Conservation (phyloP, 2,888 invertebrate genomes). For the Netelia inedita region DNA sequence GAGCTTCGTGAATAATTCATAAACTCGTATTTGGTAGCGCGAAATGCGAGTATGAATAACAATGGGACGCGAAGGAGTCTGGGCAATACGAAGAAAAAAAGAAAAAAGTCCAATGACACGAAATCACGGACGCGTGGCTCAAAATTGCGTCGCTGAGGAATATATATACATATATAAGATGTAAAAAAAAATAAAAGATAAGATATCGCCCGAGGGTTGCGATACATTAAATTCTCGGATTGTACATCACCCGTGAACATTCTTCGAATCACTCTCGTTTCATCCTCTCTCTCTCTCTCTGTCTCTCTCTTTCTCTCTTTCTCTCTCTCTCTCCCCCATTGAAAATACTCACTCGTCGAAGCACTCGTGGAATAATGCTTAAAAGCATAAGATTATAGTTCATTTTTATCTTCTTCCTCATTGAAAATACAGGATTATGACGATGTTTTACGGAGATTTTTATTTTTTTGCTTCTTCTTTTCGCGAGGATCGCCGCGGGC, state of each 20-base stretch:
- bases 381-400: not conserved
- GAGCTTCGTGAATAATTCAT: conserved; percentile 67
- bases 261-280: not conserved
- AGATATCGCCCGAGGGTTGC: conserved; percentile 2
- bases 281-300: not conserved
- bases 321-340: too few relatives aligned
- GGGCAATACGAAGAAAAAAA: conserved; percentile 41
- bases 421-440: conserved; percentile 33
- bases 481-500: not conserved
- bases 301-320: too few relatives aligned
- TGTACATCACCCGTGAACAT: conserved; percentile 4
- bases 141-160: conserved; percentile 23
- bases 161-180: not conserved
- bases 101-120: conserved; percentile 44
- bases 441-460: conserved; percentile 14
- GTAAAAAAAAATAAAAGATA: conserved; percentile 9
- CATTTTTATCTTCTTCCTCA: not conserved
- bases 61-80: conserved; percentile 61
- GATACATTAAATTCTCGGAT: conserved; percentile 38
- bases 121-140: conserved; percentile 41
- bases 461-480: not conserved
- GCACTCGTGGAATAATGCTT: too few relatives aligned
- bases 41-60: conserved; percentile 70
- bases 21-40: conserved; percentile 68
- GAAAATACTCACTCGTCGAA: too few relatives aligned